Conservation (phyloP, 1,140 invertebrate species). For the Zaprionus taronus region DNA sequence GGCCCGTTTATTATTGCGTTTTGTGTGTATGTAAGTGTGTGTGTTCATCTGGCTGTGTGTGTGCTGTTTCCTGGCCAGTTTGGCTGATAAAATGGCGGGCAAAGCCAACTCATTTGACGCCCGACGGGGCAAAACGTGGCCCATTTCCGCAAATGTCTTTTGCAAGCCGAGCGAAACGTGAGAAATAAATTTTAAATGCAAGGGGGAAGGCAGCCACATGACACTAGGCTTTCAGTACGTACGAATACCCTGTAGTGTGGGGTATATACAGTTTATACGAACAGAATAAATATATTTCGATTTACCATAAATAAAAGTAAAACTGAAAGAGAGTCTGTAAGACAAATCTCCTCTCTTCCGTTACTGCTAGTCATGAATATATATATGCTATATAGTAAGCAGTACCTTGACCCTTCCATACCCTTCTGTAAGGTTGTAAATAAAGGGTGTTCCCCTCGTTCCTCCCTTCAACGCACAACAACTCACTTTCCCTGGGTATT, state of each 20-base stretch:
- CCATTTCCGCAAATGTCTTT: conserved; percentile 59
- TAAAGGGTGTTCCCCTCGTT: neutral
- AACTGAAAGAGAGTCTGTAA: neutral
- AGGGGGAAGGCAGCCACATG: conserved; percentile 21
- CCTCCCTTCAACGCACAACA: neutral
- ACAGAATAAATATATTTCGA: neutral
- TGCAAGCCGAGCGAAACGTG: conserved; percentile 52
- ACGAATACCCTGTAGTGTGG: neutral
- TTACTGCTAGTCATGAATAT: too few relatives aligned
- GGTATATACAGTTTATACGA: neutral
- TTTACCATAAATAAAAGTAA: neutral
- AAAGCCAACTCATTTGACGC: conserved; percentile 65
- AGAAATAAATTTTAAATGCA: conserved; percentile 71
- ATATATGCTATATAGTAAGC: too few relatives aligned
- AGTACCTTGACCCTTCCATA: too few relatives aligned
- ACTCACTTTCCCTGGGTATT: conserved; percentile 14
- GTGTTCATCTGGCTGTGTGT: neutral
- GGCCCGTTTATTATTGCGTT: conserved; percentile 15
- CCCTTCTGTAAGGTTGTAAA: too few relatives aligned
- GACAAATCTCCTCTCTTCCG: too few relatives aligned
- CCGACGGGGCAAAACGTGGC: conserved; percentile 50
- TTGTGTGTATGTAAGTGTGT: neutral
- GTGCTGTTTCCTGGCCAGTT: conserved; percentile 13
- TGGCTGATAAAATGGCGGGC: conserved; percentile 33
- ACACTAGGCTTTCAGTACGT: conserved; percentile 12